These are phyloP conservation scores for Epistrophe grossulariae DNA, from an alignment of 2,888 invertebrate species.

Conservation along the genomic window DNA sequence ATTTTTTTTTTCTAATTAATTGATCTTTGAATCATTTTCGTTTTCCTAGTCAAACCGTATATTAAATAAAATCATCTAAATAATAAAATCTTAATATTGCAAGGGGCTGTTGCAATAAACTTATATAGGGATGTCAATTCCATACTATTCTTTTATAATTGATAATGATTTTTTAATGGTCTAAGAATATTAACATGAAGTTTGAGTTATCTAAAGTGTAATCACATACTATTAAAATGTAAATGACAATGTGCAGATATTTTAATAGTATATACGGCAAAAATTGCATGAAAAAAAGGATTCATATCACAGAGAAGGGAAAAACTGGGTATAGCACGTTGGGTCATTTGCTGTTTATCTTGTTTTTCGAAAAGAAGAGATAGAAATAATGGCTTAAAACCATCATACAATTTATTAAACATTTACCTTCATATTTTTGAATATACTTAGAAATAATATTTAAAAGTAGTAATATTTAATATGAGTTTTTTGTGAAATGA, in stretches of 20 bases:
- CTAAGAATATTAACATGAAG: background rate
- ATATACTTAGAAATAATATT: too few species aligned
- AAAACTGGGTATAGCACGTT: background rate
- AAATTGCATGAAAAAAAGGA: background rate
- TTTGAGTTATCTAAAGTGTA: background rate
- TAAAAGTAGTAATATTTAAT: too few species aligned
- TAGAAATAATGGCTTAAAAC: too few species aligned
- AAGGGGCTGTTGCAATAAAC: background rate
- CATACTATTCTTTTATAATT: background rate
- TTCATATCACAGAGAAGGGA: background rate
- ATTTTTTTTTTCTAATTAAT: background rate
- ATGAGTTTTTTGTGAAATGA: too few species aligned
- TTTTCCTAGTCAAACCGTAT: background rate
- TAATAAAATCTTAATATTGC: background rate
- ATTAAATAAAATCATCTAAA: slow-evolving; percentile 2
- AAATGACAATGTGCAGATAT: background rate
- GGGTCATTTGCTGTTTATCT: background rate
- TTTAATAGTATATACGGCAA: background rate
- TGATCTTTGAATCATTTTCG: background rate
- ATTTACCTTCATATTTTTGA: too few species aligned
- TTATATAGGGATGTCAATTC: background rate
- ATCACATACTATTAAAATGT: background rate
- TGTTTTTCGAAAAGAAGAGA: too few species aligned
- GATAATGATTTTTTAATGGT: slow-evolving; percentile 23
- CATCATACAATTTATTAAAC: too few species aligned